These are phyloP conservation scores for Cryptotermes secundus DNA, from an alignment of 1,140 invertebrate genomes.

Conservation along the genomic window DNA sequence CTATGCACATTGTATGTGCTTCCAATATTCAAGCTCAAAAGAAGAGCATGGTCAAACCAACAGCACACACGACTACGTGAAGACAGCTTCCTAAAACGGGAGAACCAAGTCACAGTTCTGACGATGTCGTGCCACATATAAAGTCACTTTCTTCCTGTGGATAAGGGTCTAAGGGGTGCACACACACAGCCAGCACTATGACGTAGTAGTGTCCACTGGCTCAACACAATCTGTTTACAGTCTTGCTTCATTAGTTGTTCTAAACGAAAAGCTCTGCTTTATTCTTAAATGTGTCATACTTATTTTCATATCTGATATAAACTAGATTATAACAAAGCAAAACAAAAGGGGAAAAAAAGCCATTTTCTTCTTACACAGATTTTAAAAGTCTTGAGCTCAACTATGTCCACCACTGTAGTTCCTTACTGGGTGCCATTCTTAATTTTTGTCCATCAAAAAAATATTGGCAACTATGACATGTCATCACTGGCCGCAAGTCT, in stretches of 20 bases:
- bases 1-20: background rate
- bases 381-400: background rate
- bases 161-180: too few relatives aligned
- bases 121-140: too few relatives aligned
- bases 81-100: background rate
- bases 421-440: background rate
- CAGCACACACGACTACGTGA: background rate
- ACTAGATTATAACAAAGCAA: constrained; percentile 19
- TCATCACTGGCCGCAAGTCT: background rate
- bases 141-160: too few relatives aligned
- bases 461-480: background rate
- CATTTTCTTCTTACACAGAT: background rate
- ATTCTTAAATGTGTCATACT: background rate
- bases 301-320: constrained; percentile 9
- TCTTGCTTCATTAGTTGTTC: background rate
- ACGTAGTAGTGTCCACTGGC: background rate
- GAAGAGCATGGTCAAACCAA: background rate
- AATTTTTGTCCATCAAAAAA: constrained; percentile 7
- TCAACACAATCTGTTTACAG: background rate
- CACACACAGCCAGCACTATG: too few relatives aligned
- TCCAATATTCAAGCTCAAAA: background rate
- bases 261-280: background rate
- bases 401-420: background rate
- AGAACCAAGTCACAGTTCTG: background rate
- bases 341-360: background rate